phyloP scores from a whole-genome alignment of 2,888 invertebrate genomes.

The Cremastobaeus sp. region DNA sequence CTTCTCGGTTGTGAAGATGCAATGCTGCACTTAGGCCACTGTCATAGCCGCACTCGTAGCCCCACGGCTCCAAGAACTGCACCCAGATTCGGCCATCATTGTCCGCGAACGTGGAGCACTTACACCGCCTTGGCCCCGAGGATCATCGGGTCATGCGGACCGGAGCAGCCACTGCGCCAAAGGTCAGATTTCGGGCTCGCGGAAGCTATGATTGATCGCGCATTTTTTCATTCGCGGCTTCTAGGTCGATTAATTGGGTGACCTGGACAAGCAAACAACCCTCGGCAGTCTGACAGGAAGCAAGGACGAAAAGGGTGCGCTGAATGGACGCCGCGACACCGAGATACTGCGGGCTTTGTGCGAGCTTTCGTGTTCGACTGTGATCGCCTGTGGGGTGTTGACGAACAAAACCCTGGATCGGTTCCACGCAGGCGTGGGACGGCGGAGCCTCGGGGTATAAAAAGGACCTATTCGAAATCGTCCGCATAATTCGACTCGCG shows the following conservation, averaged over 20 bases:
- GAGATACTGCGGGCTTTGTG: conserved; percentile 42
- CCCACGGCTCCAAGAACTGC: no score
- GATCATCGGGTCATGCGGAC: no score
- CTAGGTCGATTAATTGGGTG: no score
- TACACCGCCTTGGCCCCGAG: no score
- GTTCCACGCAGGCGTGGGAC: conserved; percentile 55
- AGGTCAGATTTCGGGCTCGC: no score
- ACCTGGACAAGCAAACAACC: no score
- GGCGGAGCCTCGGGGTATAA: conserved; percentile 18
- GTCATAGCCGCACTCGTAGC: no score
- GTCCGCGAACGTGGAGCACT: not conserved
- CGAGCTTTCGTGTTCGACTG: conserved; percentile 30
- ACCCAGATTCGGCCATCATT: conserved; percentile 3
- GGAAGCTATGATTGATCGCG: no score
- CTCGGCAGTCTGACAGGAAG: no score
- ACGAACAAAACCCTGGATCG: conserved; percentile 48
- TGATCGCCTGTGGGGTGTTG: conserved; percentile 62
- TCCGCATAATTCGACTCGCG: conserved; percentile 24
- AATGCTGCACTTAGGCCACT: not conserved
- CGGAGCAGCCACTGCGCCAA: no score
- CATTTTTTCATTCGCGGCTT: no score
- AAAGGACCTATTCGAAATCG: conserved; percentile 44
- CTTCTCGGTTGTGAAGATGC: not conserved
- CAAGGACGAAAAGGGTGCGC: conserved; percentile 3
- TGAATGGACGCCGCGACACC: conserved; percentile 33